These are phyloP conservation scores for Kryphioiulus occultus DNA, from an alignment of 2,888 invertebrate genomes.

Conservation along the genomic window DNA sequence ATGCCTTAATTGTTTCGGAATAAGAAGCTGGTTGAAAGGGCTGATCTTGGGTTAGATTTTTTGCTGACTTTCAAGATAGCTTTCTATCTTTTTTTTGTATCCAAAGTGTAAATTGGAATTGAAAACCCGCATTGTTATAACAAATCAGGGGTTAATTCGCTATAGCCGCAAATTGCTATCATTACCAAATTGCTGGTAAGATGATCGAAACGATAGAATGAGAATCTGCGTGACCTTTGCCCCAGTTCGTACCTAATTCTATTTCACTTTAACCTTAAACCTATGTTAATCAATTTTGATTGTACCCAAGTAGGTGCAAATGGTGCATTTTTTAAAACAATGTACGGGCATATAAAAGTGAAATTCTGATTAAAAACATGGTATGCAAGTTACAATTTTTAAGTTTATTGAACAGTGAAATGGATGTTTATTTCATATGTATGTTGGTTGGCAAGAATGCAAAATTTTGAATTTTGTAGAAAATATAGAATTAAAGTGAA, in stretches of 20 bases:
- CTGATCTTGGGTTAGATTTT: background rate
- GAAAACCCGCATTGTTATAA: background rate
- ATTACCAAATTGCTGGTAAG: background rate
- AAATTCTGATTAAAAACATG: too few species aligned
- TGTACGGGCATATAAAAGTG: too few species aligned
- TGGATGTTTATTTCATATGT: too few species aligned
- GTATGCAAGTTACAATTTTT: too few species aligned
- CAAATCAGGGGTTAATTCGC: background rate
- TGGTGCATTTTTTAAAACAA: too few species aligned
- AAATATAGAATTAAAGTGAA: too few species aligned
- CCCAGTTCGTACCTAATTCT: background rate
- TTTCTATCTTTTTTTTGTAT: background rate
- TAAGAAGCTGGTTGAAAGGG: background rate
- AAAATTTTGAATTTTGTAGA: too few species aligned
- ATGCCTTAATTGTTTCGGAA: background rate
- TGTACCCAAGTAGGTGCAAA: too few species aligned
- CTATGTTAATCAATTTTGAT: background rate
- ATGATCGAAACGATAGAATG: background rate
- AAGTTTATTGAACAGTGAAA: too few species aligned
- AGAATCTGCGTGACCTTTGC: background rate
- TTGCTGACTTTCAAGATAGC: background rate
- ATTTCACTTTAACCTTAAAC: background rate
- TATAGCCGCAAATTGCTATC: background rate
- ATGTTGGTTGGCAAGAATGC: too few species aligned
- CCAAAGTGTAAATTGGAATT: background rate